These are phyloP conservation scores for Sylvia borin DNA, from an alignment of 2,797 vertebrate genomes.

Conservation along the genomic window DNA sequence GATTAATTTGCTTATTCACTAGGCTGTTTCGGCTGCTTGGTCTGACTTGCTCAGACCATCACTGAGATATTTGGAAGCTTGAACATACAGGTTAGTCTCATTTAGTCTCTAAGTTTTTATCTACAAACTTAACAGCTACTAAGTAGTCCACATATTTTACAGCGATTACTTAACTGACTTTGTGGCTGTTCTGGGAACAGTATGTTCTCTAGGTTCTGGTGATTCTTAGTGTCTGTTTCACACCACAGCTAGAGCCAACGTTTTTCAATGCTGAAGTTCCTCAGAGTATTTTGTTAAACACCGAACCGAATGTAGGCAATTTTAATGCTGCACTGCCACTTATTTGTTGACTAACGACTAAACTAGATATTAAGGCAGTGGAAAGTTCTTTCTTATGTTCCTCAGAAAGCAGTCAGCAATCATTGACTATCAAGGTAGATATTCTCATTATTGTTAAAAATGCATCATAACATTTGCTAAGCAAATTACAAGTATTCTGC, in stretches of 20 bases:
- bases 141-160: not conserved
- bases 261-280: not conserved
- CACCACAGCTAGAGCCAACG: not conserved
- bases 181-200: not conserved
- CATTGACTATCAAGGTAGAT: not conserved
- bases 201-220: fast-evolving
- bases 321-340: not conserved
- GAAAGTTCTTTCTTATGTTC: not conserved
- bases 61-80: not conserved
- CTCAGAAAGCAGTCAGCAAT: not conserved
- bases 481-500: not conserved
- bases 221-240: not conserved
- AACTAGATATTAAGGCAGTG: not conserved
- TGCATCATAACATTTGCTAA: not conserved
- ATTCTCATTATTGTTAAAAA: not conserved
- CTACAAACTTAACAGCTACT: not conserved
- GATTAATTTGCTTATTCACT: not conserved
- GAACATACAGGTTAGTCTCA: not conserved
- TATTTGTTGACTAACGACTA: not conserved
- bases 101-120: not conserved
- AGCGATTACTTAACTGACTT: not conserved
- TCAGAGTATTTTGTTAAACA: not conserved
- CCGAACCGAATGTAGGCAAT: fast-evolving
- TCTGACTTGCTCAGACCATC: not conserved
- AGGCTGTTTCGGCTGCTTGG: not conserved